Base-by-base conservation (phyloP, 1,140 invertebrate species). In the Ips nitidus region DNA sequence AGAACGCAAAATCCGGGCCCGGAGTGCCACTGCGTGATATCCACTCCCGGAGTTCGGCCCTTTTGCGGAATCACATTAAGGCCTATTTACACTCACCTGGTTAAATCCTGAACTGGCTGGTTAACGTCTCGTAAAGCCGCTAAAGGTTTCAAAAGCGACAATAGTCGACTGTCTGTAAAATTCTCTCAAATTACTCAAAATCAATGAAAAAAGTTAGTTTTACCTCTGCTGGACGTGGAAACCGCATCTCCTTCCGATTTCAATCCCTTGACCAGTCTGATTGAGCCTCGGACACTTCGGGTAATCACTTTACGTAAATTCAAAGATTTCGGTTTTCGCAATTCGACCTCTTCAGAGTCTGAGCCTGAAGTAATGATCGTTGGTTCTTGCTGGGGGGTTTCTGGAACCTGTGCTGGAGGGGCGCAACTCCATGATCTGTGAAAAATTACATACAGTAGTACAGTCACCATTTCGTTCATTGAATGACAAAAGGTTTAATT, bases 11-110 rank as follows among this genome's bases (percentile, higher is more conserved):
- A 58, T 66, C 55, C 65, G 55, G 43, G 47, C 38, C 66, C 66
- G 66, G 66, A 58, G 58, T 61, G 66, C 45, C 66, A 68, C 47
- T 68, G 66, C 66, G 66, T 68, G 52, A 43, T 57, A 41, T 7
- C n/a, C n/a, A 39, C 37, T 41, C 66, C 41, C 38, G 65, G 50
- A 58, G 57, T 66, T 53, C 4, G 45, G 45, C 45, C 45, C 45
- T 5, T 47, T 47, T 47, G 22, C 22, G 22, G 22, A 22, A 47
- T 47, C 4, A 47, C 45, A 47, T n/a, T 47, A 47, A 4, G 45
- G 45, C 45, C 45, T 47, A 47, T n/a, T 47, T 22, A 22, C 22
- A 22, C 22, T 22, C 22, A 22, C 22, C 22, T 22, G 22, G 22
- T 22, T 22, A 22, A 22, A 22, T 22, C 22, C 22, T 22, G 22